Percentiles rank a stretch among this genome's conserved stretches.
These are phyloP conservation scores for Paguma larvata DNA, from an alignment of 2,797 vertebrate species.

Conservation along the genomic window DNA sequence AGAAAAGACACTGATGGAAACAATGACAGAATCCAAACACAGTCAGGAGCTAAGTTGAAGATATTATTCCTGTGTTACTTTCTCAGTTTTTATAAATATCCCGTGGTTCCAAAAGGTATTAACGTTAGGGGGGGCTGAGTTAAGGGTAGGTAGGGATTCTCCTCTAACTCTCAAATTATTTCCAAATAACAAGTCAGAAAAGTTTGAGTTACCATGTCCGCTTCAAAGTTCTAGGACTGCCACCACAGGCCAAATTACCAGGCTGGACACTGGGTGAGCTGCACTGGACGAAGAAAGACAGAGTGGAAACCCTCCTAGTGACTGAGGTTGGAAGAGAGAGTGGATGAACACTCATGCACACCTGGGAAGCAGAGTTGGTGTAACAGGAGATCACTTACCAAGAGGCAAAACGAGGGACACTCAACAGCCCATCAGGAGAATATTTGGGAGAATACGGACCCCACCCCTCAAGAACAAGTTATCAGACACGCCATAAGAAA, in stretches of 20 bases:
- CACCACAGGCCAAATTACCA: neutral
- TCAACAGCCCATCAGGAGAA: neutral
- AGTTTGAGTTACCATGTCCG: neutral
- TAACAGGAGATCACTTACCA: fast-evolving
- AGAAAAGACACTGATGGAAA: neutral
- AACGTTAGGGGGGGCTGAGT: neutral
- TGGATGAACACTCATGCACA: fast-evolving
- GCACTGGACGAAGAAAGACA: too few species aligned
- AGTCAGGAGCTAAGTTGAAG: neutral
- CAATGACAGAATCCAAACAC: neutral
- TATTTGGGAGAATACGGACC: neutral
- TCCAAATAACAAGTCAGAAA: neutral
- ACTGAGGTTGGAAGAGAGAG: fast-evolving
- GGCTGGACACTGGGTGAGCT: neutral
- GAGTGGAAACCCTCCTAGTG: neutral
- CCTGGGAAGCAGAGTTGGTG: neutral
- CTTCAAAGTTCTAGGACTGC: neutral
- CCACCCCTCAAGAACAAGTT: neutral
- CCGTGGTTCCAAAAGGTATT: neutral
- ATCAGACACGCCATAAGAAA: neutral
- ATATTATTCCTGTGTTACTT: neutral
- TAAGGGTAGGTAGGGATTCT: neutral
- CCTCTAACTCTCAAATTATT: neutral
- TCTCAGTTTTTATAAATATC: neutral
- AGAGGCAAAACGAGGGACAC: fast-evolving